Base-by-base conservation (phyloP, 1,140 invertebrate genomes). In the Ceratosolen solmsi region DNA sequence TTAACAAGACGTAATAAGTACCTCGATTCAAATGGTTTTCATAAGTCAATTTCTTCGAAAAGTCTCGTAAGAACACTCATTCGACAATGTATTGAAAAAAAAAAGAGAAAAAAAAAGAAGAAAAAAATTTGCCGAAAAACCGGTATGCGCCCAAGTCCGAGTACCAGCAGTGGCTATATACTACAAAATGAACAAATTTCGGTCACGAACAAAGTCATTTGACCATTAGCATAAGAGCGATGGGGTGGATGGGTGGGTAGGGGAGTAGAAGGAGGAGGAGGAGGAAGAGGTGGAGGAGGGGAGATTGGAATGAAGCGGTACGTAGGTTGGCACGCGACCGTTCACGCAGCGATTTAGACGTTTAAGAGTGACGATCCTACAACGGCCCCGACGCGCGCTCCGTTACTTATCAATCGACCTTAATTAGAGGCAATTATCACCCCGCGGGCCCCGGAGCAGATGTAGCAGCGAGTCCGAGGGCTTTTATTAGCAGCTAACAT, bases 341-440 rank as follows among this genome's bases (percentile, higher is more conserved):
- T 22, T 63, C 75, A 27, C 25, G 11, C 22, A 49, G 27, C 70
- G 38, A 46, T 71, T 49, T 27, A 49, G 25, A 49, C 41, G 41
- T 30, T 49, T 25, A 20, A 38, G 63, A 36, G 17, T 38, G 33
- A n/a, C 33, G 15, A 38, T 68, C 87, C 38, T 54, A 27, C 13
- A 8, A 41, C 49, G 15, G 30, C 63, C 73, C 63, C 54, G 73
- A 22, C 30, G 49, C 63, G 22, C 41, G 49, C 63, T 76, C 56
- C 38, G 73, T 41, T 77, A 73, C 68, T 76, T 77, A 82, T 56
- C 74, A 63, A 89, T 90, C 88, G 88, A 88, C 89, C 88, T 87
- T 89, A 89, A 90, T 90, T 88, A 89, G 87, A 85, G 81, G 80
- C 82, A 84, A 87, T 89, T 86, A 88, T 85, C 86, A 84, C 33